Conservation (phyloP, 2,888 invertebrate species). For the Oxyteleia sp. region DNA sequence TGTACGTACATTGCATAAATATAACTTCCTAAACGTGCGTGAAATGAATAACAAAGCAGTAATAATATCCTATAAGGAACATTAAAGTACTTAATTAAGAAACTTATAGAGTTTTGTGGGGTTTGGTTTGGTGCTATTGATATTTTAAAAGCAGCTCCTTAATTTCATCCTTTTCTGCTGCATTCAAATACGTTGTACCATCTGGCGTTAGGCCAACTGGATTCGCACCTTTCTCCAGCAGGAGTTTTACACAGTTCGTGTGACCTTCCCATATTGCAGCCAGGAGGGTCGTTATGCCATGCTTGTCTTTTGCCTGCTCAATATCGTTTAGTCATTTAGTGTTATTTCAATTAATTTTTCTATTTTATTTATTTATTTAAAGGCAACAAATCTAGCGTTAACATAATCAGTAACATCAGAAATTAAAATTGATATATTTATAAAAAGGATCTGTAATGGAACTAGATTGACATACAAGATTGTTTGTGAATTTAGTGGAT, state of each 20-base stretch:
- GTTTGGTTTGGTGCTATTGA: conserved; percentile 84
- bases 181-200: conserved; percentile 95
- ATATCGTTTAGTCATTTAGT: neutral
- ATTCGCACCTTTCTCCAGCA: conserved; percentile 93
- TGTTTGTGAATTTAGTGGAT: too few species aligned
- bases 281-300: conserved; percentile 97
- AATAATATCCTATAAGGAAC: conserved; percentile 84
- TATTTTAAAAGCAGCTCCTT: conserved; percentile 91
- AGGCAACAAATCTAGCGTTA: too few species aligned
- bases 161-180: conserved; percentile 97
- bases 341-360: neutral
- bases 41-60: conserved; percentile 83
- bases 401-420: too few species aligned
- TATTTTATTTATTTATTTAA: too few species aligned
- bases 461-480: too few species aligned
- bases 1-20: conserved; percentile 70
- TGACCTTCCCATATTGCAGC: conserved; percentile 99
- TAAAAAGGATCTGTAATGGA: too few species aligned
- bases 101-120: conserved; percentile 79
- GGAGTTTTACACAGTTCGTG: conserved; percentile 95
- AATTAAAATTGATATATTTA: too few species aligned
- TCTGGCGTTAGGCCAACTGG: conserved; percentile 93
- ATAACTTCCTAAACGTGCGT: conserved; percentile 77
- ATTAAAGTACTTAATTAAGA: conserved; percentile 84
- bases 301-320: conserved; percentile 95